phyloP scores from a whole-genome alignment of 2,888 invertebrate species.

The Junonia oenone region DNA sequence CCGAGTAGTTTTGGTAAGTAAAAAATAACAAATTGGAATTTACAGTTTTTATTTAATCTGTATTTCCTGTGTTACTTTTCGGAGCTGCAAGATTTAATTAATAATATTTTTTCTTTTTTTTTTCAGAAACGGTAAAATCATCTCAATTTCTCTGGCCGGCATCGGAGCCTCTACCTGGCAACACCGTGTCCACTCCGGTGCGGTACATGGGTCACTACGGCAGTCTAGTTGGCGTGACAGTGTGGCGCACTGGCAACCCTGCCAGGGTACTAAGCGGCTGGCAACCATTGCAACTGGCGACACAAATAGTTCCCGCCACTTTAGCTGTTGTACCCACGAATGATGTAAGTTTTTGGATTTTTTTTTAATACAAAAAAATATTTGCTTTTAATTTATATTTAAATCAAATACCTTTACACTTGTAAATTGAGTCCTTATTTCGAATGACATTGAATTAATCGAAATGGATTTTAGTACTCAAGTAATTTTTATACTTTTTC shows the following conservation, averaged over 20 bases:
- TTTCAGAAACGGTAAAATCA: slow-evolving; percentile 84
- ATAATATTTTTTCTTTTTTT: slow-evolving; percentile 13
- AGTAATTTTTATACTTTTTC: too few relatives aligned
- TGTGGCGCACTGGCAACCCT: slow-evolving; percentile 78
- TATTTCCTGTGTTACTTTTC: too few relatives aligned
- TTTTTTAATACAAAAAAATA: background rate
- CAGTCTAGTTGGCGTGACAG: slow-evolving; percentile 84
- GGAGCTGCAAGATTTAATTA: too few relatives aligned
- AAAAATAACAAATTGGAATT: too few relatives aligned
- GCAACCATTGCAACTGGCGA: slow-evolving; percentile 90
- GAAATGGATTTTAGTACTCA: too few relatives aligned
- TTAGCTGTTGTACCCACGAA: slow-evolving; percentile 87
- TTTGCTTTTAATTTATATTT: background rate
- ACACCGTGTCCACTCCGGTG: slow-evolving; percentile 78
- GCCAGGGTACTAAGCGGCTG: slow-evolving; percentile 85
- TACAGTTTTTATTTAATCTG: too few relatives aligned
- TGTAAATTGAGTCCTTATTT: too few relatives aligned
- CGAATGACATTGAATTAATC: too few relatives aligned
- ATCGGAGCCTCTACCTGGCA: slow-evolving; percentile 81
- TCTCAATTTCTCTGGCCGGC: slow-evolving; percentile 84
- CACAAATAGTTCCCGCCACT: slow-evolving; percentile 94
- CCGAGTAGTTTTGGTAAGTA: slow-evolving; percentile 94
- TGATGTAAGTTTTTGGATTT: slow-evolving; percentile 43
- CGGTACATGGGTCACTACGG: slow-evolving; percentile 86
- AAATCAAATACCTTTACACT: background rate